A percentile compares a stretch with the other conserved stretches of the same genome.
Conservation (phyloP, 1,140 invertebrate species). For the Acyrthosiphon pisum region DNA sequence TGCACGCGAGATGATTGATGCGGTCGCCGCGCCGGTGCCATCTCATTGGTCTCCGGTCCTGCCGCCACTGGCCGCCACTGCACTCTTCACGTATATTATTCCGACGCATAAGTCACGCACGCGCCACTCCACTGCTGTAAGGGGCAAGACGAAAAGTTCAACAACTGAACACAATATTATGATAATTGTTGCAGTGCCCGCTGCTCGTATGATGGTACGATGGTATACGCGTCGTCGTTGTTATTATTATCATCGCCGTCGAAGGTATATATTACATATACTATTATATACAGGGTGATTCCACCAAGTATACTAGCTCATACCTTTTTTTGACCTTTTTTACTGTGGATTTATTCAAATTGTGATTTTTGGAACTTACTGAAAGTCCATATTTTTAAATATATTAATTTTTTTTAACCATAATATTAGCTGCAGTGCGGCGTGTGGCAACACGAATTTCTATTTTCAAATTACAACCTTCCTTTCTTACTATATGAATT, state of each 20-base stretch:
- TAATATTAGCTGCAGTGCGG: too few species aligned
- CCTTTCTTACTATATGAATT: too few species aligned
- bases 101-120: neutral
- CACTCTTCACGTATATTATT: neutral
- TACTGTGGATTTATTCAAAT: neutral
- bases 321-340: too few species aligned
- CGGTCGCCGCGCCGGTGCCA: too few species aligned
- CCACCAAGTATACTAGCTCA: neutral
- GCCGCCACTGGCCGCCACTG: neutral
- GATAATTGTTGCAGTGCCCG: neutral
- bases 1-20: neutral
- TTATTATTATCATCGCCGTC: neutral
- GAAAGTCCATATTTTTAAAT: too few species aligned
- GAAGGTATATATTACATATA: neutral
- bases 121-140: neutral
- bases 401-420: too few species aligned
- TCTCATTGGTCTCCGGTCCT: neutral
- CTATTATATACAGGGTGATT: neutral
- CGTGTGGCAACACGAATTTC: too few species aligned
- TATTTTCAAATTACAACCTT: too few species aligned
- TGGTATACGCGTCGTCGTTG: neutral
- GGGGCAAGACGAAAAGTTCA: neutral
- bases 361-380: neutral
- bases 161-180: neutral
- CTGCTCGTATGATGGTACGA: too few species aligned